phyloP scores from a whole-genome alignment of 2,888 invertebrate genomes.

The Athetis lepigone region DNA sequence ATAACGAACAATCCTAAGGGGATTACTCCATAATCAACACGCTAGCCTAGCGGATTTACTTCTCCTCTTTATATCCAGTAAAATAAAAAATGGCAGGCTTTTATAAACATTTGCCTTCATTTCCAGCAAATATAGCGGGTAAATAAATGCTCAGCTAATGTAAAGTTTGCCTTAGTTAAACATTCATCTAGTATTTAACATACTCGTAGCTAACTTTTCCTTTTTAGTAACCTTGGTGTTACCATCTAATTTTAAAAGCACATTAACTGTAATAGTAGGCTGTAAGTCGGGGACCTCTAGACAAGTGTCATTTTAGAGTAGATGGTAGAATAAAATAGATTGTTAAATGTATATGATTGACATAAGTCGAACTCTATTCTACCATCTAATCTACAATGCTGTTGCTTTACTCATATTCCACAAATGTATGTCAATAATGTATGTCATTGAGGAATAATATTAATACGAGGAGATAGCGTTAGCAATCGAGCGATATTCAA shows the following conservation, averaged over 20 bases:
- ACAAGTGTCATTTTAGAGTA: no score
- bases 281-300: no score
- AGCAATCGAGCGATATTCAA: slow-evolving; percentile 47
- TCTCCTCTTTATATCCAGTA: slow-evolving; percentile 16
- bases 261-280: no score
- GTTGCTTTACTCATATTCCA: not conserved
- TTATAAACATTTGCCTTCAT: slow-evolving; percentile 7
- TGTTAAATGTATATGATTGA: no score
- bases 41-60: slow-evolving; percentile 16
- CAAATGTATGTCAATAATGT: slow-evolving; percentile 43
- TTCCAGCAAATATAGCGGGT: not conserved
- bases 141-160: slow-evolving; percentile 7
- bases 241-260: slow-evolving; percentile 23
- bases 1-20: slow-evolving; percentile 36
- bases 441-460: slow-evolving; percentile 41
- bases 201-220: slow-evolving; percentile 11
- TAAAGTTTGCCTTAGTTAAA: slow-evolving; percentile 13
- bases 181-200: slow-evolving; percentile 20
- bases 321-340: no score
- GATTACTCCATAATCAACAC: slow-evolving; percentile 34
- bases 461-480: slow-evolving; percentile 49
- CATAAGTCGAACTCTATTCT: no score
- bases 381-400: no score
- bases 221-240: slow-evolving; percentile 7
- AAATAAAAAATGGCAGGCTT: slow-evolving; percentile 22